Evolutionary conservation across 2,113 vertebrate species (phyloP).

Genomic region (Lepisosteus oculatus): DNA sequence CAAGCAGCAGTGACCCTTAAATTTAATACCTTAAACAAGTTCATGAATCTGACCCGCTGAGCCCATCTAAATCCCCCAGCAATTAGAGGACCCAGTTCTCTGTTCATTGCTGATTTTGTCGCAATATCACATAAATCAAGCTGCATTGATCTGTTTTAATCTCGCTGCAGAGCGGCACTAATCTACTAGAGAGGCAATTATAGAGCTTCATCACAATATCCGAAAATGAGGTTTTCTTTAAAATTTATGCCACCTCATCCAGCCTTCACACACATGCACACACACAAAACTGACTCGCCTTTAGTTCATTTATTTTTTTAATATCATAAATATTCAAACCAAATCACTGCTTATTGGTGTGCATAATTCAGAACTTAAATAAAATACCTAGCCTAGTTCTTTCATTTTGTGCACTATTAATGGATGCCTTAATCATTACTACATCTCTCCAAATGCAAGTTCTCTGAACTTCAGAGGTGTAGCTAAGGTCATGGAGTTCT

Average conservation of each 20-base stretch:
- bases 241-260: constrained; percentile 17
- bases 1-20: constrained; percentile 10
- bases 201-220: constrained; percentile 32
- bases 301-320: constrained; percentile 18
- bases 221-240: constrained; percentile 16
- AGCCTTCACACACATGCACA: background rate
- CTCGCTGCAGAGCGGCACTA: constrained; percentile 39
- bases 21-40: constrained; percentile 20
- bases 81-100: constrained; percentile 31
- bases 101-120: constrained; percentile 38
- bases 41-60: constrained; percentile 20
- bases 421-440: constrained; percentile 17
- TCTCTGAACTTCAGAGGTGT: constrained; percentile 6
- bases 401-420: constrained; percentile 12
- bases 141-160: constrained; percentile 41
- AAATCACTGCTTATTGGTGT: constrained; percentile 40
- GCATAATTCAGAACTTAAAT: constrained; percentile 51
- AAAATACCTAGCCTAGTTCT: constrained; percentile 32
- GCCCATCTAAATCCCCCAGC: constrained; percentile 25
- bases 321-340: constrained; percentile 42
- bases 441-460: background rate
- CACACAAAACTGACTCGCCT: constrained; percentile 1
- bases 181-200: constrained; percentile 48
- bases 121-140: constrained; percentile 37
- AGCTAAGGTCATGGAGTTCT: constrained; percentile 15